A percentile compares a stretch with the other conserved stretches of the same genome.
These are phyloP conservation scores for Gavialis gangeticus DNA, from an alignment of 2,113 vertebrate genomes.

Conservation along the genomic window DNA sequence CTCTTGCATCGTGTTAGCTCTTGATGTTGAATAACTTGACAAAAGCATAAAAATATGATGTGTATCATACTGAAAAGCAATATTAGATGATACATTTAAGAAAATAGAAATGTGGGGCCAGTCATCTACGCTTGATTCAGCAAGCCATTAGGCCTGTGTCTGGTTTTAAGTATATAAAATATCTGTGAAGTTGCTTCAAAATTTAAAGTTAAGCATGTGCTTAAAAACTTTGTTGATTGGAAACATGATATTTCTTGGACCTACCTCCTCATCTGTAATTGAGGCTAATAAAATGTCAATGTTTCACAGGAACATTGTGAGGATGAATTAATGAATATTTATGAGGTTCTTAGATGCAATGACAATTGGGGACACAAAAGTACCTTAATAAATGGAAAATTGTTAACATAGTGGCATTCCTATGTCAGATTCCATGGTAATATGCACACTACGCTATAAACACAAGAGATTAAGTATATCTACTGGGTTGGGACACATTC, in stretches of 20 bases:
- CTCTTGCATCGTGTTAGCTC: not conserved
- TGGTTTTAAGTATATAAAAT: not conserved
- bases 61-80: not conserved
- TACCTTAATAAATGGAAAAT: not conserved
- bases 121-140: not conserved
- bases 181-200: not conserved
- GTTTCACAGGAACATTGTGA: not conserved
- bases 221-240: not conserved
- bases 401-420: not conserved
- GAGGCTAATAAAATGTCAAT: not conserved
- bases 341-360: not conserved
- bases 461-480: not conserved
- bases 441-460: not conserved
- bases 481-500: fast-evolving
- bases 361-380: not conserved
- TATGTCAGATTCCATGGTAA: not conserved
- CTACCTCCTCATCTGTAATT: not conserved
- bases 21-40: not conserved
- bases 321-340: not conserved
- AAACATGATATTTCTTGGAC: not conserved
- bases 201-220: not conserved
- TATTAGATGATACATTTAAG: not conserved
- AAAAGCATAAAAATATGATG: slow-evolving; percentile 2
- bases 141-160: not conserved
- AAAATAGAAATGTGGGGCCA: slow-evolving; percentile 7